Evolutionary conservation across 2,797 vertebrate genomes (phyloP).

Genomic region (Atherinosoma microstoma): DNA sequence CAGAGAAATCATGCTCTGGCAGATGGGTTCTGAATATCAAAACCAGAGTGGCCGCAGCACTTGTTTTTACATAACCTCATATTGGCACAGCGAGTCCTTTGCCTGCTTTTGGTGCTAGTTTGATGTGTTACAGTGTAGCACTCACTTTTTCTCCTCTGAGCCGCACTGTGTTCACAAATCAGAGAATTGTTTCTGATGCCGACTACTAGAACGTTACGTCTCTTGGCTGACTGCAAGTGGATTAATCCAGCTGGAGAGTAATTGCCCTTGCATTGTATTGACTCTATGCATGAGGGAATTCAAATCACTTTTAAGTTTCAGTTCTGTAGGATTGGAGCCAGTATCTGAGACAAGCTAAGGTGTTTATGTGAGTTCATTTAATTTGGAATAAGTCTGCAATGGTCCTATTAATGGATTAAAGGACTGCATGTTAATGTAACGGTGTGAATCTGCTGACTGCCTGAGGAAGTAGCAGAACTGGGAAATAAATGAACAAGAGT

Average conservation of each 20-base stretch:
- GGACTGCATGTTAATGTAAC: constrained; percentile 67
- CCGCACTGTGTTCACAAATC: constrained; percentile 37
- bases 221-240: constrained; percentile 56
- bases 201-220: constrained; percentile 51
- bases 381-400: constrained; percentile 70
- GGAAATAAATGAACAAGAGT: constrained; percentile 46
- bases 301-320: constrained; percentile 75
- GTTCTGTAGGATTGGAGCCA: constrained; percentile 59
- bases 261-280: constrained; percentile 72
- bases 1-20: constrained; percentile 56
- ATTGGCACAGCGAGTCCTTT: constrained; percentile 39
- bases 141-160: constrained; percentile 29
- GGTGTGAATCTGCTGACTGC: constrained; percentile 71
- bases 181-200: constrained; percentile 58
- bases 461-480: constrained; percentile 35
- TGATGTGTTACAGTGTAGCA: constrained; percentile 43
- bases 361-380: constrained; percentile 74
- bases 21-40: constrained; percentile 59
- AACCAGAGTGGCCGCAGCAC: constrained; percentile 43
- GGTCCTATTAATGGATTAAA: constrained; percentile 76
- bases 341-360: constrained; percentile 57
- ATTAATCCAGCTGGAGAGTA: constrained; percentile 73
- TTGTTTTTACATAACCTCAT: constrained; percentile 57
- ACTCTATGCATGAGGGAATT: constrained; percentile 71
- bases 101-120: constrained; percentile 39